Conservation (phyloP, 2,113 vertebrate species). For the Microcebus ravelobensis region DNA sequence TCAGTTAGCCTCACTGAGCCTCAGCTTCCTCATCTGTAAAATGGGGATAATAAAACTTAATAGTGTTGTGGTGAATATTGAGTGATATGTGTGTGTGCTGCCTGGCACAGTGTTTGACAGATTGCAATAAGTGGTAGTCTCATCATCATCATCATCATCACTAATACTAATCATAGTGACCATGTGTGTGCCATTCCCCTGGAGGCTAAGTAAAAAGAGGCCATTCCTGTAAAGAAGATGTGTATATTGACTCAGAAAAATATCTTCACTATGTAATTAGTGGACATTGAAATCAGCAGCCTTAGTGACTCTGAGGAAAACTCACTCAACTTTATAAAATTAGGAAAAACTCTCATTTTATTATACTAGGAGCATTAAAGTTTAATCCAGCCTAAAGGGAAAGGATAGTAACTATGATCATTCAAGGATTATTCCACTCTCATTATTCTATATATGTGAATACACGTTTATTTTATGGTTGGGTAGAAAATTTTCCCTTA, state of each 20-base stretch:
- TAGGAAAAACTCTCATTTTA: constrained; percentile 1
- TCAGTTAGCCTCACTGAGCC: not conserved
- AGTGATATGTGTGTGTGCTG: not conserved
- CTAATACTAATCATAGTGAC: not conserved
- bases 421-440: constrained; percentile 19
- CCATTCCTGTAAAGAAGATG: not conserved
- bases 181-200: not conserved
- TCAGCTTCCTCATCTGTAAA: constrained; percentile 31
- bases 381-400: constrained; percentile 25
- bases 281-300: constrained; percentile 15
- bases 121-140: not conserved
- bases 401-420: not conserved
- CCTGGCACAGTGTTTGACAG: not conserved
- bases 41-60: not conserved
- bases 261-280: constrained; percentile 36
- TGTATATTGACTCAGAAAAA: constrained; percentile 41
- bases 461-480: constrained; percentile 13
- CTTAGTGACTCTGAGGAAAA: not conserved
- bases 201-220: constrained; percentile 7
- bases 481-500: constrained; percentile 6
- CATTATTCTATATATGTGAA: constrained; percentile 3
- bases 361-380: not conserved
- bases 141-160: not conserved
- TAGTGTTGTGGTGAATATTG: not conserved
- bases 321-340: constrained; percentile 3